phyloP scores from a whole-genome alignment of 2,113 vertebrate genomes.

The Poeciliopsis occidentalis region DNA sequence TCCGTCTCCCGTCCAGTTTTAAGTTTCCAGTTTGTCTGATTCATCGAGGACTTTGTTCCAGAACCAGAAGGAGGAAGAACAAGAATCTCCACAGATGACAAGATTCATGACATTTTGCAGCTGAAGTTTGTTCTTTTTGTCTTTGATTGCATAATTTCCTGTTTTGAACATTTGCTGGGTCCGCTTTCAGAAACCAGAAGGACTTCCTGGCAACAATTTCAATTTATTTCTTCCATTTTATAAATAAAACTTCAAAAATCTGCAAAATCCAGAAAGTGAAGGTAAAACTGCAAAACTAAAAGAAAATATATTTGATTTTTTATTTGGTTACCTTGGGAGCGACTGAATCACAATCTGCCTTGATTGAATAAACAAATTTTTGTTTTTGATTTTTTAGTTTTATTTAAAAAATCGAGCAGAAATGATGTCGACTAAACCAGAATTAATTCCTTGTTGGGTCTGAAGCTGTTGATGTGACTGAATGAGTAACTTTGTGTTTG shows the following conservation, averaged over 20 bases:
- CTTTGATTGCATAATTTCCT: neutral
- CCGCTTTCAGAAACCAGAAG: neutral
- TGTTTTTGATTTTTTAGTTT: too few species aligned
- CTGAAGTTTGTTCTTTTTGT: neutral
- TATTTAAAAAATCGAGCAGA: too few species aligned
- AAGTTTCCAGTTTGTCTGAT: neutral
- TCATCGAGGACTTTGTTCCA: neutral
- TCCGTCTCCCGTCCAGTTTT: neutral
- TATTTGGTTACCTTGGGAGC: neutral
- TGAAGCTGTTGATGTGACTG: too few species aligned
- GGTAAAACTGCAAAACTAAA: neutral
- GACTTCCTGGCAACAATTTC: neutral
- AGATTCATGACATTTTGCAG: neutral
- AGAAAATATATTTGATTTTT: neutral
- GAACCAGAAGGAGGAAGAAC: neutral
- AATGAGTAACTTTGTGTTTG: too few species aligned
- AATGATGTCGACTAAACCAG: too few species aligned
- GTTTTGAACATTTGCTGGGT: neutral
- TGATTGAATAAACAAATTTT: too few species aligned
- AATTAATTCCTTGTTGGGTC: too few species aligned
- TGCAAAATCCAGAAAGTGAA: neutral
- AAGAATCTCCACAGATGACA: neutral
- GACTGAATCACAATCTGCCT: too few species aligned
- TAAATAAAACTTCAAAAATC: neutral
- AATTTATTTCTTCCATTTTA: neutral